Base-by-base conservation (phyloP, 2,888 invertebrate genomes). In the Orthosia cruda region DNA sequence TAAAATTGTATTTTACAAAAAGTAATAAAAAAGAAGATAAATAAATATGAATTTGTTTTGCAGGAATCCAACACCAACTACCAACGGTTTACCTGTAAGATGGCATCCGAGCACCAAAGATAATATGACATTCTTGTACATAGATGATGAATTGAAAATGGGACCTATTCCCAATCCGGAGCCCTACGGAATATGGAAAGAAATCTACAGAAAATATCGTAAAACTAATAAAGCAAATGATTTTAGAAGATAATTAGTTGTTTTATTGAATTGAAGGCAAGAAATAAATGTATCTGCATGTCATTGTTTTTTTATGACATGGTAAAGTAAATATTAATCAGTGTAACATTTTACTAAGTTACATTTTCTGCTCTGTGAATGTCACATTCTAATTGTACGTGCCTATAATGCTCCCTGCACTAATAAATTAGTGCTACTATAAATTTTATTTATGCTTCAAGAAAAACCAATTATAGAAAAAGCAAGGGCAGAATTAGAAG, bases 131-230 rank as follows among this genome's bases (percentile, higher is more conserved):
- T 80, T 90, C 5, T 61, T 91, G 16, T 84, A 90, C 68, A 89
- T 90, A 47, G 81, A 87, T 40, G 72, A 88, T 13, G 80, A 89
- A 47, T 58, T 88, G 7, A 83, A 79, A 74, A 89, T 91, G 86
- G 90, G 88, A 0, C 83, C 86, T 0, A 69, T 88, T 7, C 88
- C 90, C 1, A 88, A 88, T 57, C 86, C 80, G 18, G 75, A 77
- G 18, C 68, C 76, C 0, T 88, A 86, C 59, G 59, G 65, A 23
- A 45, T 90, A 2, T 90, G 90, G 90, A 89, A 85, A 81, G 65
- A 84, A 74, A 81, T 90, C 26, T 89, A 90, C 55, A 82, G 71
- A 18, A 89, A 87, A 69, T 88, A 89, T 70, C 81, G 87, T 40
- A 81, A 84, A 75, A 83, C 69, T 12, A 74, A 79, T 54, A 76